phyloP scores from a whole-genome alignment of 2,113 vertebrate genomes.

The Taxidea taxus region DNA sequence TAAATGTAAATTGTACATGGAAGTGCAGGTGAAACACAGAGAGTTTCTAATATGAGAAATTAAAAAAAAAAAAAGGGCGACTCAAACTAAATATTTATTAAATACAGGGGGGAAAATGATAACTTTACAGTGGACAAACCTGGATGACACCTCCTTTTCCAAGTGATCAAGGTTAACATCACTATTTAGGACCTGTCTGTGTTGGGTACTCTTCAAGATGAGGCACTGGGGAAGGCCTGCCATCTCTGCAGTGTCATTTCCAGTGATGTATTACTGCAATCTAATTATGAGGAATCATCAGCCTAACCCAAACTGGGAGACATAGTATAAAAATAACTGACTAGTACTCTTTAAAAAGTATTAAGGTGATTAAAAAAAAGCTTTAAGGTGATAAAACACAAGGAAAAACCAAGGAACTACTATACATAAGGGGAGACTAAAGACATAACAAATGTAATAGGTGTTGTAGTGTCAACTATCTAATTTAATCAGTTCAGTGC shows the following conservation, averaged over 20 bases:
- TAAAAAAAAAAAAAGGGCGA: background rate
- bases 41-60: background rate
- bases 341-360: background rate
- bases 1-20: background rate
- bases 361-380: background rate
- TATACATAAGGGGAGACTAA: background rate
- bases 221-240: background rate
- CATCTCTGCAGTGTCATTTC: background rate
- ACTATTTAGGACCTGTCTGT: background rate
- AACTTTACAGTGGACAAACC: background rate
- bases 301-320: background rate
- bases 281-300: background rate
- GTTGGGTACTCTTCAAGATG: background rate
- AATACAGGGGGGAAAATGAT: background rate
- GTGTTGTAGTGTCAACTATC: background rate
- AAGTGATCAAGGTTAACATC: background rate
- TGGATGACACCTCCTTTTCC: background rate
- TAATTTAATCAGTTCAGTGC: background rate
- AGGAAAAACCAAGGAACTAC: background rate
- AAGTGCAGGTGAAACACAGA: background rate
- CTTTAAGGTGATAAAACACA: background rate
- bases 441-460: background rate
- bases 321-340: background rate
- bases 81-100: background rate
- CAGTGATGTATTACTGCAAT: background rate